Evolutionary conservation across 2,113 vertebrate species (phyloP).

Genomic region (Edolisoma coerulescens): DNA sequence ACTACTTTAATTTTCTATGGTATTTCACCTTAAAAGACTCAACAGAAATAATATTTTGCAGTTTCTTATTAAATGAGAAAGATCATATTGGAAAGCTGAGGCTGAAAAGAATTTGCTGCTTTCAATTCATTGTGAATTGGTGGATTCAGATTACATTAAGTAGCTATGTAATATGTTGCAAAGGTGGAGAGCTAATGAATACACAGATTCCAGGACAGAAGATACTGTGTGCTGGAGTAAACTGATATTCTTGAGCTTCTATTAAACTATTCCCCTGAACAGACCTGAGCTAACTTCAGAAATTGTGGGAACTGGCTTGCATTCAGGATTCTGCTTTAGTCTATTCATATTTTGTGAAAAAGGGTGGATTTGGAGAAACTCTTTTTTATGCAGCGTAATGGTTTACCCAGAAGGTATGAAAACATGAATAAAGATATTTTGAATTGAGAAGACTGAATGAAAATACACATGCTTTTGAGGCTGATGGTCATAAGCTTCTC

Average conservation of each 20-base stretch:
- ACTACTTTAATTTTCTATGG: not conserved
- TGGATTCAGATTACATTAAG: constrained; percentile 66
- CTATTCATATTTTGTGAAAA: constrained; percentile 45
- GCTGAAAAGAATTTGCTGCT: constrained; percentile 50
- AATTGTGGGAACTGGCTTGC: constrained; percentile 69
- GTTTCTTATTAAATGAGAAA: not conserved
- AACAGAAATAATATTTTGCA: not conserved
- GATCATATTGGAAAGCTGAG: constrained; percentile 31
- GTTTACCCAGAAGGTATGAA: not conserved
- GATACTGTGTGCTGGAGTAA: constrained; percentile 71
- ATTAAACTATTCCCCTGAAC: constrained; percentile 48
- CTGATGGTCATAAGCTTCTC: not conserved
- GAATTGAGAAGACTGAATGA: not conserved
- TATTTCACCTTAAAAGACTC: not conserved
- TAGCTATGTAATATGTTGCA: constrained; percentile 60
- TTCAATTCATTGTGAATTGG: constrained; percentile 58
- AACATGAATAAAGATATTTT: not conserved
- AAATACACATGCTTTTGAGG: not conserved
- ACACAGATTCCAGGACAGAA: constrained; percentile 65
- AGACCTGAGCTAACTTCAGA: constrained; percentile 52
- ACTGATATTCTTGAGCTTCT: constrained; percentile 55
- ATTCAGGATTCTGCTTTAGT: constrained; percentile 53
- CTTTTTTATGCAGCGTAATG: not conserved
- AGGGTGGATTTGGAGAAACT: not conserved
- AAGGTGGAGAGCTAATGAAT: constrained; percentile 47